phyloP scores from a whole-genome alignment of 2,888 invertebrate genomes.

The Caradrina kadenii region DNA sequence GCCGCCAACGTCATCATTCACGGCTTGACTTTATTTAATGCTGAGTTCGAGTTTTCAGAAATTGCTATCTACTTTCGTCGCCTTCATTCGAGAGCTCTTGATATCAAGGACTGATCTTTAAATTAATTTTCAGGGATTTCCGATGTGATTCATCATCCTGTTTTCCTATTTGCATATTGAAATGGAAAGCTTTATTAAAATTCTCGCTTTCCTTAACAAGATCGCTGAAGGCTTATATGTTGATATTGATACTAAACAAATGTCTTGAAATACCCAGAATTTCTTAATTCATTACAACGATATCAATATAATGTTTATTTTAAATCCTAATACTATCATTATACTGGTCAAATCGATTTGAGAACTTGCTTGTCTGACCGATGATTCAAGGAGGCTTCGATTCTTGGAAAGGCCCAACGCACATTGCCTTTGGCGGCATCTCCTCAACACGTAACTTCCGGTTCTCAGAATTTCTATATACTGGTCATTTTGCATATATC shows the following conservation, averaged over 20 bases:
- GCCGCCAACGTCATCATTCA: conserved; percentile 23
- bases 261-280: neutral
- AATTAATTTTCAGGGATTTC: conserved; percentile 34
- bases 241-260: conserved; percentile 7
- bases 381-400: conserved; percentile 59
- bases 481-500: conserved; percentile 43
- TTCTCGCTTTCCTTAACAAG: neutral
- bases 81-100: conserved; percentile 32
- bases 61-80: conserved; percentile 18
- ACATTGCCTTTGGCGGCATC: conserved; percentile 55
- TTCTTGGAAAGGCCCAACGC: conserved; percentile 63
- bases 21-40: neutral
- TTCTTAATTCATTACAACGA: conserved; percentile 2
- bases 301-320: conserved; percentile 14
- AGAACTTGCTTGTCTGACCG: conserved; percentile 41
- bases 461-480: conserved; percentile 57
- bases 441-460: conserved; percentile 65
- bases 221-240: neutral
- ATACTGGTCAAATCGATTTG: conserved; percentile 38
- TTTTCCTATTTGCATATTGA: conserved; percentile 37
- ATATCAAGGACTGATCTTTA: conserved; percentile 26
- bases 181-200: neutral
- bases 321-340: conserved; percentile 19
- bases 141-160: conserved; percentile 20
- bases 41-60: conserved; percentile 7